Evolutionary conservation across 2,888 invertebrate species (phyloP).

Genomic region (Halictus quadricinctus): DNA sequence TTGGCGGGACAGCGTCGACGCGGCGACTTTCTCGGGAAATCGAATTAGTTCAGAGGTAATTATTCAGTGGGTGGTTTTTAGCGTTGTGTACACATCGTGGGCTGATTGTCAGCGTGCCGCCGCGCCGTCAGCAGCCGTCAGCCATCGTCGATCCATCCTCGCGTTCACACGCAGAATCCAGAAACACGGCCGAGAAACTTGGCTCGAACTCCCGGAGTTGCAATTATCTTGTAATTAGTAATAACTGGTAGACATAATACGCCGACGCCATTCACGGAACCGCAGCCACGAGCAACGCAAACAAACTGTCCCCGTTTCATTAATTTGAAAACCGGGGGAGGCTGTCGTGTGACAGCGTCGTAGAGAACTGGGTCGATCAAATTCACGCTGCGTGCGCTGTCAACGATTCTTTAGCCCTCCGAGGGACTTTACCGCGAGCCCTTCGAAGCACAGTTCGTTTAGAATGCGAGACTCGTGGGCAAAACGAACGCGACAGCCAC

Average conservation of each 20-base stretch:
- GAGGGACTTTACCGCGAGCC: not conserved
- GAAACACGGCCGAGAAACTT: not conserved
- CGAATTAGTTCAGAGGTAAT: not conserved
- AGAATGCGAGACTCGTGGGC: not conserved
- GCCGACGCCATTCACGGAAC: not conserved
- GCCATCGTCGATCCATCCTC: not conserved
- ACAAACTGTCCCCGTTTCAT: constrained; percentile 21
- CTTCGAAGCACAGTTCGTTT: not conserved
- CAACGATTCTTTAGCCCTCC: not conserved
- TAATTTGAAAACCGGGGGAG: constrained; percentile 8
- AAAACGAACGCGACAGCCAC: not conserved
- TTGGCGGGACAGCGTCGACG: not conserved
- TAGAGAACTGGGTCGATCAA: constrained; percentile 12
- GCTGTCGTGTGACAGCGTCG: not conserved
- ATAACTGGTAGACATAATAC: constrained; percentile 13
- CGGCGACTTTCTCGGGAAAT: not conserved
- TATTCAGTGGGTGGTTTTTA: not conserved
- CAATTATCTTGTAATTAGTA: constrained; percentile 19
- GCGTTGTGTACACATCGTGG: not conserved
- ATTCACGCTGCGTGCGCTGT: constrained; percentile 7
- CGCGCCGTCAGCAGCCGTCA: not conserved
- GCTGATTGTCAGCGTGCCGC: not conserved
- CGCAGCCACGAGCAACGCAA: not conserved
- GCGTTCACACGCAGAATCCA: constrained; percentile 1
- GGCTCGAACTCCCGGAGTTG: not conserved